A percentile compares a stretch with the other conserved stretches of the same genome.
Conservation (phyloP, 2,888 invertebrate species). For the Mycalesis mineus region DNA sequence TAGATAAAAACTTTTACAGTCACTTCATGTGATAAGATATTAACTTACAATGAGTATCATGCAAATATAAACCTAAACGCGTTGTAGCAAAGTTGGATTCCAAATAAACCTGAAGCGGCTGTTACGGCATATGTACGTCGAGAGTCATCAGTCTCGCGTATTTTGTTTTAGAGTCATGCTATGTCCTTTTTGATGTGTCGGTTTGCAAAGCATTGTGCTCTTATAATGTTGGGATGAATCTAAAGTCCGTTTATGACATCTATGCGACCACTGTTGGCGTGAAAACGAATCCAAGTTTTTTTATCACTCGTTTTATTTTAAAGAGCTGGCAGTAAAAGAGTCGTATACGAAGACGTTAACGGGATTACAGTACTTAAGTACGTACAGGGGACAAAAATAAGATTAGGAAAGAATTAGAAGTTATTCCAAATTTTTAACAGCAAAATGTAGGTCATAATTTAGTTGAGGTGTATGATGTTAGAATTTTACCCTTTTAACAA, state of each 20-base stretch:
- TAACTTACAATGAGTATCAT: slow-evolving; percentile 28
- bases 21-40: slow-evolving; percentile 35
- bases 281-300: slow-evolving; percentile 62
- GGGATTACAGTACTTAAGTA: slow-evolving; percentile 2
- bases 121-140: slow-evolving; percentile 34
- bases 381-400: not conserved
- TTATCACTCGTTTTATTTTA: slow-evolving; percentile 62
- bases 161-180: slow-evolving; percentile 59
- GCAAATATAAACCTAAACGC: slow-evolving; percentile 30
- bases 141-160: slow-evolving; percentile 48
- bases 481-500: too few relatives aligned
- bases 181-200: slow-evolving; percentile 62
- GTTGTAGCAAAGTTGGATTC: slow-evolving; percentile 31
- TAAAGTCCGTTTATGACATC: slow-evolving; percentile 65
- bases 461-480: too few relatives aligned
- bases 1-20: slow-evolving; percentile 69
- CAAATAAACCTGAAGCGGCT: slow-evolving; percentile 7
- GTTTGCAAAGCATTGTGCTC: slow-evolving; percentile 58
- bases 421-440: too few relatives aligned
- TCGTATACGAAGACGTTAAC: slow-evolving; percentile 38
- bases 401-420: too few relatives aligned
- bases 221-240: slow-evolving; percentile 65
- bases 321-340: slow-evolving; percentile 36
- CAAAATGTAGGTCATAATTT: too few relatives aligned
- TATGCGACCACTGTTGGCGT: slow-evolving; percentile 59